These are phyloP conservation scores for Hippopotamyrus pictus DNA, from an alignment of 2,797 vertebrate genomes.

Conservation along the genomic window DNA sequence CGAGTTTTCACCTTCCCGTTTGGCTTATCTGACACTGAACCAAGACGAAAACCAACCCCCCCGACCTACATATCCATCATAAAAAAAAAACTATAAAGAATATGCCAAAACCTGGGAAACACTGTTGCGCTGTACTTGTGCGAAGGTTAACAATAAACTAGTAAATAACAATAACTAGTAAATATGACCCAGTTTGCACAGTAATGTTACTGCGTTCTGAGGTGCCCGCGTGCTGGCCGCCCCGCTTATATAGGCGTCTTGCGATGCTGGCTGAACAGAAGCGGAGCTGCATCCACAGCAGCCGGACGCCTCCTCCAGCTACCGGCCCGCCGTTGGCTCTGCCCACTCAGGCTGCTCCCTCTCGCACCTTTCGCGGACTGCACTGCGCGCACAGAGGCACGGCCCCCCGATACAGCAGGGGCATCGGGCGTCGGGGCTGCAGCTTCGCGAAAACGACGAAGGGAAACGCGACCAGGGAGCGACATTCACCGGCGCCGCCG, in stretches of 20 bases:
- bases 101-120: neutral
- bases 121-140: neutral
- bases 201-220: neutral
- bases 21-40: neutral
- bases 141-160: neutral
- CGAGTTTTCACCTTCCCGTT: neutral
- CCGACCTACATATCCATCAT: neutral
- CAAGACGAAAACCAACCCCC: neutral
- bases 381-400: neutral
- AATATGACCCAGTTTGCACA: neutral
- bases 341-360: neutral
- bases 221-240: neutral
- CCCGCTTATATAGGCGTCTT: neutral
- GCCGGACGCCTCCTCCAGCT: neutral
- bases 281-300: neutral
- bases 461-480: constrained; percentile 5
- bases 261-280: neutral
- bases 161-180: neutral
- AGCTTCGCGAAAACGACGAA: neutral
- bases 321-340: neutral
- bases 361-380: neutral
- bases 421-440: neutral
- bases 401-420: neutral
- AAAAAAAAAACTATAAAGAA: neutral
- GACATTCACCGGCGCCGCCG: neutral